phyloP scores from a whole-genome alignment of 2,113 vertebrate genomes.

The Phrynocephalus versicolor region DNA sequence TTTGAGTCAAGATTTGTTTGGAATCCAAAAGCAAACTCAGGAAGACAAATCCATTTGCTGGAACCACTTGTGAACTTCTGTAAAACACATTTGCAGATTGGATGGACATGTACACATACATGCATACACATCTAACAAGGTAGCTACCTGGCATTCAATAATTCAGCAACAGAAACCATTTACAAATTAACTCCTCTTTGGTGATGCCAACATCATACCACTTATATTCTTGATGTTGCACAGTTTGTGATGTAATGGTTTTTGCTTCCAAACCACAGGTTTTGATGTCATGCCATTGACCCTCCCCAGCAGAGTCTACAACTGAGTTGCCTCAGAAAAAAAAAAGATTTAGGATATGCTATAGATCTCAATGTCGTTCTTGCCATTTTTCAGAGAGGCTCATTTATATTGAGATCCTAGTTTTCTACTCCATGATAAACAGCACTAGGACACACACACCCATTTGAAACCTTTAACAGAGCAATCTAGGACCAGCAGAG shows the following conservation, averaged over 20 bases:
- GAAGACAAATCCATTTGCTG: not conserved
- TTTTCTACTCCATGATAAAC: not conserved
- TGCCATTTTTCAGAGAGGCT: not conserved
- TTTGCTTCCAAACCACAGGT: not conserved
- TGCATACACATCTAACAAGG: not conserved
- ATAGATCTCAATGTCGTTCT: not conserved
- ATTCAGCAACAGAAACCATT: not conserved
- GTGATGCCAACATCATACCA: not conserved
- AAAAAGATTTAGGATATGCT: not conserved
- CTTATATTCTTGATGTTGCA: not conserved
- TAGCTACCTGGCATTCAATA: not conserved
- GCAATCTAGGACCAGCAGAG: not conserved
- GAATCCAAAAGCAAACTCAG: not conserved
- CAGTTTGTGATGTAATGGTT: not conserved
- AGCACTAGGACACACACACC: not conserved
- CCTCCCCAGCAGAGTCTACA: not conserved
- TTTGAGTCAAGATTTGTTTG: not conserved
- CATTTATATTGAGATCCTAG: not conserved
- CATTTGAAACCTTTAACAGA: not conserved
- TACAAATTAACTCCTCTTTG: not conserved
- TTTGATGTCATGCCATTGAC: not conserved
- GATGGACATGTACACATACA: not conserved
- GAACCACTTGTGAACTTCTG: not conserved
- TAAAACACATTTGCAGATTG: not conserved
- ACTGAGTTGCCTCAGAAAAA: not conserved